phyloP scores from a whole-genome alignment of 2,888 invertebrate species.

The Papilio elwesi region DNA sequence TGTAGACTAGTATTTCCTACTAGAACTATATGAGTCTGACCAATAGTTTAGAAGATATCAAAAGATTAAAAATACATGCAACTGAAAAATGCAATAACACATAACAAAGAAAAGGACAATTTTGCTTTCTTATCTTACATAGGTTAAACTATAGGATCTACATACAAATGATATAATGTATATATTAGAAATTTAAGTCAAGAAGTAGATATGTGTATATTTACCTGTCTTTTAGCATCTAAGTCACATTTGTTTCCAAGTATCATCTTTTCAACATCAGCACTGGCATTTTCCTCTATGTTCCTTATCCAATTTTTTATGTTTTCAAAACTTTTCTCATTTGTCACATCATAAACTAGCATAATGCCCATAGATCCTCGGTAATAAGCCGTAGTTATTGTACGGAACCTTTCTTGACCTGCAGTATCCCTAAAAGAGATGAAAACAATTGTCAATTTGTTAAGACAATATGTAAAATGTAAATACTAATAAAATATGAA shows the following conservation, averaged over 20 bases:
- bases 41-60: too few species aligned
- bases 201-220: neutral
- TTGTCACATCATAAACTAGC: conserved; percentile 99
- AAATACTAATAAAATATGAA: conserved; percentile 33
- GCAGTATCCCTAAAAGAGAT: conserved; percentile 95
- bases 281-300: conserved; percentile 99
- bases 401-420: conserved; percentile 99
- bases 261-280: conserved; percentile 99
- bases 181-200: neutral
- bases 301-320: conserved; percentile 99
- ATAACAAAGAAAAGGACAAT: too few species aligned
- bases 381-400: conserved; percentile 99
- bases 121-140: too few species aligned
- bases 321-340: conserved; percentile 99
- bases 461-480: conserved; percentile 1
- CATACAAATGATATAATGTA: too few species aligned
- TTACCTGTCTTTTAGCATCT: conserved; percentile 95
- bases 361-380: conserved; percentile 99
- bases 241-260: conserved; percentile 99
- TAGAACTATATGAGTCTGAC: too few species aligned
- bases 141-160: too few species aligned
- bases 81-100: too few species aligned
- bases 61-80: too few species aligned
- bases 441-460: neutral
- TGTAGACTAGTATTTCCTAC: too few species aligned